Evolutionary conservation across 2,888 invertebrate genomes (phyloP), one percentile per base, ranked within the genome.

Genomic region (Eueremaeus valkanovi): DNA sequence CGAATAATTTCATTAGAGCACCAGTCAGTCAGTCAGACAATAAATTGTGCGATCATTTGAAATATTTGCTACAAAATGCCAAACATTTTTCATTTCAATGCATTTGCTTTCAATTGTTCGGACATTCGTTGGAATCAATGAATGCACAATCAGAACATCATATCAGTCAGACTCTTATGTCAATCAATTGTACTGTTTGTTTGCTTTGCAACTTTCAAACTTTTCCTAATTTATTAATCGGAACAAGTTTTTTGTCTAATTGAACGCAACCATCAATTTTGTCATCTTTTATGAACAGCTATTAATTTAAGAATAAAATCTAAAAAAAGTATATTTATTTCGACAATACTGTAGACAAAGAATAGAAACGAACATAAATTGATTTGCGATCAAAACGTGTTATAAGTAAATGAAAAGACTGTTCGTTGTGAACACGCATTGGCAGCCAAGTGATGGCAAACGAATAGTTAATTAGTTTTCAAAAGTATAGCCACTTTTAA

Each of bases 391-490:
- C n/a, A n/a, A n/a, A n/a, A n/a, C n/a, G n/a, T n/a, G n/a, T n/a
- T n/a, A n/a, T n/a, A n/a, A n/a, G n/a, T n/a, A n/a, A n/a, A n/a
- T n/a, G n/a, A n/a, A n/a, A n/a, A n/a, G n/a, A n/a, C n/a, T n/a
- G n/a, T n/a, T n/a, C n/a, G n/a, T n/a, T n/a, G n/a, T n/a, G n/a
- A n/a, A n/a, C n/a, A n/a, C n/a, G n/a, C n/a, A n/a, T n/a, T n/a
- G n/a, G n/a, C n/a, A n/a, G n/a, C n/a, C n/a, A n/a, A 68, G 42
- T 42, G 42, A 68, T 18, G 24, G 68, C n/a, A n/a, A n/a, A n/a
- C n/a, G n/a, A n/a, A n/a, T n/a, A n/a, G n/a, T n/a, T 68, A 68
- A 68, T 68, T 68, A 68, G 68, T 68, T 42, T 68, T 68, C 13
- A 40, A 68, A 68, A 40, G 31, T n/a, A 68, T 8, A 29, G 33